phyloP scores from a whole-genome alignment of 1,140 invertebrate species.

The Bradysia coprophila region DNA sequence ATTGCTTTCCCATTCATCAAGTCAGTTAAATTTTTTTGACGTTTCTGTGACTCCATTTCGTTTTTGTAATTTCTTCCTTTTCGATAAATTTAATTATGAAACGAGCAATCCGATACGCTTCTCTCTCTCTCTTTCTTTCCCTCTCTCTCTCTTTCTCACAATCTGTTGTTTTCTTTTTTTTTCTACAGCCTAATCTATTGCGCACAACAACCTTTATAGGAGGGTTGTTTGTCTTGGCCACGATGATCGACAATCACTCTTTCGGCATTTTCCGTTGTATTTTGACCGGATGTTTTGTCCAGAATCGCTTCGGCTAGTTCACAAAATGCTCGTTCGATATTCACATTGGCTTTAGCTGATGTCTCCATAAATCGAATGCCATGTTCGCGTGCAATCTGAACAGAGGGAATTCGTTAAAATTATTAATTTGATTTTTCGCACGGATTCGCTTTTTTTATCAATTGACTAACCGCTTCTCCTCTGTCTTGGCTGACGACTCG shows the following conservation, averaged over 20 bases:
- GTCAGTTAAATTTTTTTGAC: too few relatives aligned
- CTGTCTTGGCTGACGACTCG: conserved; percentile 78
- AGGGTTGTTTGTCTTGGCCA: conserved; percentile 24
- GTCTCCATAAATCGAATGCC: conserved; percentile 97
- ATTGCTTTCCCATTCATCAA: too few relatives aligned
- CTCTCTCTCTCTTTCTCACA: too few relatives aligned
- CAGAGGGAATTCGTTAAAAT: conserved; percentile 2
- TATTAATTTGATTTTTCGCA: background rate
- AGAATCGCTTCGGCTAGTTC: conserved; percentile 93
- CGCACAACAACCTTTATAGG: conserved; percentile 23
- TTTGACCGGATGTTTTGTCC: conserved; percentile 57
- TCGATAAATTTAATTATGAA: too few relatives aligned
- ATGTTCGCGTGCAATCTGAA: conserved; percentile 90
- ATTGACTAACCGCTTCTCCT: conserved; percentile 58
- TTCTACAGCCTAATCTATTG: too few relatives aligned
- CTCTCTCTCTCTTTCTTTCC: too few relatives aligned
- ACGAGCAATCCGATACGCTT: too few relatives aligned
- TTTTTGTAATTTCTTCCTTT: too few relatives aligned
- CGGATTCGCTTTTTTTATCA: too few relatives aligned
- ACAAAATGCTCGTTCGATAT: conserved; percentile 94
- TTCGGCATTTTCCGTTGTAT: conserved; percentile 43
- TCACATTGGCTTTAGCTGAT: conserved; percentile 94
- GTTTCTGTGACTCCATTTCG: too few relatives aligned
- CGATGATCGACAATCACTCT: conserved; percentile 42
- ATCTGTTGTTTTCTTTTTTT: background rate